Conservation (phyloP, 2,888 invertebrate species). For the Limenitis camilla region DNA sequence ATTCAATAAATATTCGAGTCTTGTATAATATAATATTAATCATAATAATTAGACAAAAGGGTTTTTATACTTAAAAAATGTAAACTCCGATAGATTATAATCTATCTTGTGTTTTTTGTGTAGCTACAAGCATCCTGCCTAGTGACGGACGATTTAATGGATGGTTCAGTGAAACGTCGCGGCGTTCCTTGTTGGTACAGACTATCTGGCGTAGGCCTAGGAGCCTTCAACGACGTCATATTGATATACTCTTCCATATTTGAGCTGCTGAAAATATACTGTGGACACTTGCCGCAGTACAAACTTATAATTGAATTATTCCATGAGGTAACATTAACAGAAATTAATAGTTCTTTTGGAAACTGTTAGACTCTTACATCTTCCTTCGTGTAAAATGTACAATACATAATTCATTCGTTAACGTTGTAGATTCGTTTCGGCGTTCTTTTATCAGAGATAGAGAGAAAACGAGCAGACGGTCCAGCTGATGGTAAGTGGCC, state of each 20-base stretch:
- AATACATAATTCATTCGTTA: too few relatives aligned
- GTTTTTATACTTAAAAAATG: too few relatives aligned
- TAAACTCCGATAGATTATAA: too few relatives aligned
- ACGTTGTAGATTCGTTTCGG: too few relatives aligned
- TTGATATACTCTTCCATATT: constrained; percentile 85
- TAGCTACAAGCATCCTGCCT: constrained; percentile 92
- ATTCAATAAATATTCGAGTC: too few relatives aligned
- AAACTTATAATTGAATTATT: constrained; percentile 82
- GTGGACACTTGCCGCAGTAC: constrained; percentile 81
- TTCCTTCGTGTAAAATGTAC: background rate
- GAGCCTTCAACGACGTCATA: constrained; percentile 89
- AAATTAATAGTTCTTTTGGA: background rate
- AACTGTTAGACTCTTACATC: background rate
- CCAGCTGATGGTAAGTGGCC: too few relatives aligned
- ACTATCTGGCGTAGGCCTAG: constrained; percentile 78
- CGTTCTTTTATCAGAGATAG: too few relatives aligned
- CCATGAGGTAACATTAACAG: constrained; percentile 77
- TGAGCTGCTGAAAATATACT: constrained; percentile 81
- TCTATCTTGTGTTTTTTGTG: constrained; percentile 31
- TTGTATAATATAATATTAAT: too few relatives aligned
- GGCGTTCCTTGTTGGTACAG: constrained; percentile 94
- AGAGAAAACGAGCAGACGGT: too few relatives aligned
- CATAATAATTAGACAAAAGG: background rate
- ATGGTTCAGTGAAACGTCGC: constrained; percentile 86
- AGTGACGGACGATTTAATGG: constrained; percentile 94